Conservation (phyloP, 2,888 invertebrate species). For the Abscondita cerata region DNA sequence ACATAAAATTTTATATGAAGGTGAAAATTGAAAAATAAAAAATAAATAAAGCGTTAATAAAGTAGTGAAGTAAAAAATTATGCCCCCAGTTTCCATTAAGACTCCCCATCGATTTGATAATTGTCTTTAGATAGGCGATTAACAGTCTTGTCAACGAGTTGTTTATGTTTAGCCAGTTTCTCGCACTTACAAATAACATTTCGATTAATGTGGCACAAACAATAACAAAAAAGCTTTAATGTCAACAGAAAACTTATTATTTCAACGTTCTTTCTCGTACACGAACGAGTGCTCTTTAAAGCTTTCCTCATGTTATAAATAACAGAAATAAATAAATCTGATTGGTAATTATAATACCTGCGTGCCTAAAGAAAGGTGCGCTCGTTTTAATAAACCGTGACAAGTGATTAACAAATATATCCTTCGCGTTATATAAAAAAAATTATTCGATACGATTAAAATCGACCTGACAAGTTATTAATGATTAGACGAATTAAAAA, state of each 20-base stretch:
- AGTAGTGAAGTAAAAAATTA: slow-evolving; percentile 25
- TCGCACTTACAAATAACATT: neutral
- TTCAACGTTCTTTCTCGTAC: neutral
- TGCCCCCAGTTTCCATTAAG: slow-evolving; percentile 34
- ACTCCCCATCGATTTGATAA: slow-evolving; percentile 38
- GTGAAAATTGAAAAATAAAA: too few species aligned
- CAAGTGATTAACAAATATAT: slow-evolving; percentile 52
- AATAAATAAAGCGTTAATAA: neutral
- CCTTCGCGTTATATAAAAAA: slow-evolving; percentile 41
- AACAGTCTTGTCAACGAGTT: slow-evolving; percentile 43
- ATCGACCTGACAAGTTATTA: slow-evolving; percentile 39
- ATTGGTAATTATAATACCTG: slow-evolving; percentile 44
- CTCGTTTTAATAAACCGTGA: slow-evolving; percentile 53
- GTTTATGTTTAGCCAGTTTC: slow-evolving; percentile 36
- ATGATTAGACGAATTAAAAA: slow-evolving; percentile 43
- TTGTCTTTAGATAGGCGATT: slow-evolving; percentile 40
- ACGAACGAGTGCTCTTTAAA: neutral
- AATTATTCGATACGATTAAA: slow-evolving; percentile 33
- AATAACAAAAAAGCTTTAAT: slow-evolving; percentile 10
- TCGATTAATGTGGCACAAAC: slow-evolving; percentile 7
- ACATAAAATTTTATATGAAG: too few species aligned
- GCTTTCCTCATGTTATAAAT: slow-evolving; percentile 37
- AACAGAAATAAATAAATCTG: slow-evolving; percentile 46
- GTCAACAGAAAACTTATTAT: neutral
- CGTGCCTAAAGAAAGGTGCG: slow-evolving; percentile 44